Conservation (phyloP, 2,888 invertebrate genomes). For the Polietes domitor region DNA sequence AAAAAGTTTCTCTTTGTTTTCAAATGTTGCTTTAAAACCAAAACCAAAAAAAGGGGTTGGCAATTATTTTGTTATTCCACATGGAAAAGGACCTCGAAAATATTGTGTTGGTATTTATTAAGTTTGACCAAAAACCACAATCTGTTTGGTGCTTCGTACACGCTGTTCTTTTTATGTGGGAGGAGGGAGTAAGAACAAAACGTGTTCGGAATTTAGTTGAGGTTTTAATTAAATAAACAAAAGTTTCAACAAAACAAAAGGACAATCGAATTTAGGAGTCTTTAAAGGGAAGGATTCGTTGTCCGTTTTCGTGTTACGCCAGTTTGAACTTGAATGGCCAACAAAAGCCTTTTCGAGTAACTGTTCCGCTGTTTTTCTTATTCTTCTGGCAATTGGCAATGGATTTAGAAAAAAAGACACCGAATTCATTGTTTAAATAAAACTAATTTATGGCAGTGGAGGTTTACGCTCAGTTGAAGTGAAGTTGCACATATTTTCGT, state of each 20-base stretch:
- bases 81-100: not conserved
- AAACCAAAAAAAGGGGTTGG: not conserved
- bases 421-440: slow-evolving; percentile 3
- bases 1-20: slow-evolving; percentile 12
- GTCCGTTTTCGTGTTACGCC: too few species aligned
- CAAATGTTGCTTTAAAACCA: not conserved
- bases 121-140: slow-evolving; percentile 18
- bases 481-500: not conserved
- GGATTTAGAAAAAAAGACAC: too few species aligned
- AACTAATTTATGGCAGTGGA: not conserved
- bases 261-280: not conserved
- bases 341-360: too few species aligned
- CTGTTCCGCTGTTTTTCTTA: not conserved
- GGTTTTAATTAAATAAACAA: slow-evolving; percentile 37
- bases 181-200: not conserved
- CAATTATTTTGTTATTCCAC: not conserved
- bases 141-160: not conserved
- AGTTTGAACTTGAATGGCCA: too few species aligned
- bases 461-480: not conserved
- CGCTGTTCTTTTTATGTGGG: not conserved
- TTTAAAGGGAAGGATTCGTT: too few species aligned
- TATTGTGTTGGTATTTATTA: not conserved
- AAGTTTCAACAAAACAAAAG: not conserved
- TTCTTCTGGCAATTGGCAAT: too few species aligned
- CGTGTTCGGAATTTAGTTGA: slow-evolving; percentile 22